Evolutionary conservation across 2,888 invertebrate genomes (phyloP), one percentile per base, ranked within the genome.

Genomic region (Lochmaea capreae): DNA sequence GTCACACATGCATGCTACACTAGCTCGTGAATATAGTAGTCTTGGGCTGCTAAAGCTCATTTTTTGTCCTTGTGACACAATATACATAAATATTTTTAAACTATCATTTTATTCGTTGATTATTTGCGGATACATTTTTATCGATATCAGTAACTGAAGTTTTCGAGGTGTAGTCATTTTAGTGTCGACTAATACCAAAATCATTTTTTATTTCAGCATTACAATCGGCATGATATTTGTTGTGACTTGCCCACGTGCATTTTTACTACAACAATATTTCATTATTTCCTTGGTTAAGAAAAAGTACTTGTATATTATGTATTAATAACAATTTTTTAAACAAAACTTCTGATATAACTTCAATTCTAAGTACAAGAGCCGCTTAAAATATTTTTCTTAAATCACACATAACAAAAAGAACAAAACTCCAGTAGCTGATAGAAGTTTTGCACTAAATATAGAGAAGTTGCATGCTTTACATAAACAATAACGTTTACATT

Each of bases 221-320:
- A 75, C 66, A 75, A 79, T 76, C 79, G 79, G 77, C 76, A 77
- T 78, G 68, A 75, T 67, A 12, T 70, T 62, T 79, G 83, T 83
- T 83, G 84, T 82, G 83, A 83, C 83, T 80, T 84, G 84, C 84
- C 82, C 81, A 83, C 83, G 83, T 84, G 83, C 84, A 81, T 77
- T 70, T 65, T 62, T 68, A 57, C 62, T 73, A 70, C 52, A 62
- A 18, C 59, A 58, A 57, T 42, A 33, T 33, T 65, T 43, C 52
- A 61, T 59, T 22, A 42, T 59, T 12, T 46, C 8, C 18, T 33
- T 63, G 63, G 61, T 59, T 69, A 67, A 75, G 70, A 59, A 69
- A 65, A 69, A 16, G 33, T 46, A 18, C 58, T 68, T 46, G 39
- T 58, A 57, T 43, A 71, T 52, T 33, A 59, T 33, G 59, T 14